Conservation (phyloP, 2,797 vertebrate genomes). For the Anguilla pacifica region DNA sequence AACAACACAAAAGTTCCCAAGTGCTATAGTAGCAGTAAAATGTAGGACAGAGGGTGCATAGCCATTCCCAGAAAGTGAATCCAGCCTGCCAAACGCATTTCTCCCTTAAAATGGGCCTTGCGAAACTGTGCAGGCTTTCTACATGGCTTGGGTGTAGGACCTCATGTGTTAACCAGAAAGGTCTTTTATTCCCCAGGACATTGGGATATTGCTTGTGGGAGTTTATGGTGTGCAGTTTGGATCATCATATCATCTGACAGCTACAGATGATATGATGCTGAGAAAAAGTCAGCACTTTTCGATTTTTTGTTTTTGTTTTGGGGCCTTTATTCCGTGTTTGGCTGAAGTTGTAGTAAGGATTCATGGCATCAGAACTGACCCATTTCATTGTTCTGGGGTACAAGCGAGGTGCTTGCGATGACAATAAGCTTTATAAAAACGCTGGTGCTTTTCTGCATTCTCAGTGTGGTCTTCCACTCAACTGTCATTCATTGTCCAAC, state of each 20-base stretch:
- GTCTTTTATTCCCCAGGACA: not conserved
- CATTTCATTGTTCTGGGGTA: not conserved
- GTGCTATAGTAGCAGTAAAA: slow-evolving; percentile 41
- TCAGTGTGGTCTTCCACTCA: not conserved
- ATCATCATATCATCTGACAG: not conserved
- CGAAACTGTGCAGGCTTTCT: not conserved
- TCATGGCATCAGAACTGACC: not conserved
- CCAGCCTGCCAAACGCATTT: slow-evolving; percentile 32
- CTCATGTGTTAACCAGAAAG: not conserved
- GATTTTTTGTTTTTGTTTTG: not conserved
- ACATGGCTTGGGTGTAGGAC: not conserved
- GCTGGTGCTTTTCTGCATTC: not conserved
- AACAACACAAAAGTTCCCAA: slow-evolving; percentile 53
- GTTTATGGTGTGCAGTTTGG: not conserved
- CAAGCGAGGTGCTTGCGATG: not conserved
- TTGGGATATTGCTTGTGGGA: not conserved
- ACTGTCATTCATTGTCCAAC: slow-evolving; percentile 17
- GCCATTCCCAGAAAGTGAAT: slow-evolving; percentile 36
- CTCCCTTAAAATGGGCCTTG: slow-evolving; percentile 32
- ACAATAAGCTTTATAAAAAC: not conserved
- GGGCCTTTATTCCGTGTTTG: slow-evolving; percentile 5
- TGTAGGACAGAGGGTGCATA: not conserved
- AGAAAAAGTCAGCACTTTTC: not conserved
- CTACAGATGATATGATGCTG: not conserved
- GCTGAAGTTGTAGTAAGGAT: not conserved